phyloP scores from a whole-genome alignment of 1,140 invertebrate species.

The Drosophila pandora region DNA sequence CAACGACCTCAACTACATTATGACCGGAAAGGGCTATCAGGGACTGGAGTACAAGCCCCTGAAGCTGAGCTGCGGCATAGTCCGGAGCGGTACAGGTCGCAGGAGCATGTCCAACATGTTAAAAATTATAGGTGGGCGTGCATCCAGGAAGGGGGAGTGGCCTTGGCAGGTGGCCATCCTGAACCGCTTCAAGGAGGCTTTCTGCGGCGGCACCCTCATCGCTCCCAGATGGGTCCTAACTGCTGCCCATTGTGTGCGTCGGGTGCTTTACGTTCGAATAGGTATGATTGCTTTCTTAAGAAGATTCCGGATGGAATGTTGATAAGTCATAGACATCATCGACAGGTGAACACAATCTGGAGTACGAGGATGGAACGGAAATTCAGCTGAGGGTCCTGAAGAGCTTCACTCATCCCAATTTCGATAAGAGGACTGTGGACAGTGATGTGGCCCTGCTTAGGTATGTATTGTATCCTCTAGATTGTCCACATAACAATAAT shows the following conservation, averaged over 20 bases:
- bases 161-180: conserved; percentile 97
- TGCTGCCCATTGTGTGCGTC: conserved; percentile 94
- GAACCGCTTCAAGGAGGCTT: conserved; percentile 92
- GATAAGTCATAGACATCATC: conserved; percentile 85
- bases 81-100: conserved; percentile 65
- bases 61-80: conserved; percentile 75
- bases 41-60: conserved; percentile 73
- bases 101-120: conserved; percentile 85
- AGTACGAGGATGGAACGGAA: conserved; percentile 88
- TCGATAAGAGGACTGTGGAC: conserved; percentile 94
- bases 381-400: conserved; percentile 90
- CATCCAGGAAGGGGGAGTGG: conserved; percentile 92
- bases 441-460: conserved; percentile 95
- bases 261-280: conserved; percentile 90
- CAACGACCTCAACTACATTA: conserved; percentile 74
- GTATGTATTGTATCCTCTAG: conserved; percentile 41
- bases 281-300: conserved; percentile 83
- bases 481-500: not conserved
- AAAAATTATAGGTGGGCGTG: conserved; percentile 93
- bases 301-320: not conserved
- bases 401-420: conserved; percentile 91
- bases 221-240: conserved; percentile 94
- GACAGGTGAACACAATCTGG: conserved; percentile 93
- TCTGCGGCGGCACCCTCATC: conserved; percentile 96
- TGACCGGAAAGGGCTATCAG: conserved; percentile 74